Conservation (phyloP, 2,888 invertebrate species). For the Pammene aurita region DNA sequence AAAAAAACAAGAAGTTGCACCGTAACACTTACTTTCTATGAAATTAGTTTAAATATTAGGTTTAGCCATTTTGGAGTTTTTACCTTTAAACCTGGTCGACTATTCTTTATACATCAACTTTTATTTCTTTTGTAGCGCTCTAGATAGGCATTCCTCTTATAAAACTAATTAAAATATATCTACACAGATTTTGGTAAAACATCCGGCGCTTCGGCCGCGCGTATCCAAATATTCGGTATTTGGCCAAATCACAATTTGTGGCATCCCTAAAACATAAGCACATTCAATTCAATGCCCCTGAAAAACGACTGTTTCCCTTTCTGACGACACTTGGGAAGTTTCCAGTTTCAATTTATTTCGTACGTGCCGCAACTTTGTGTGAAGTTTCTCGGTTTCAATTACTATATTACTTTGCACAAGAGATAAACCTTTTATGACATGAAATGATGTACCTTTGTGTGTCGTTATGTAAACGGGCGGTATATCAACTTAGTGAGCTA, state of each 20-base stretch:
- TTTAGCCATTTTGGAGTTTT: too few relatives aligned
- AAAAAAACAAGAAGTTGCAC: too few relatives aligned
- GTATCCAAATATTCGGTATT: neutral
- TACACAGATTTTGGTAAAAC: too few relatives aligned
- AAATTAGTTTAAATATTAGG: too few relatives aligned
- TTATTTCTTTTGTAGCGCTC: too few relatives aligned
- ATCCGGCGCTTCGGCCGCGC: neutral
- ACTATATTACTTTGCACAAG: conserved; percentile 29
- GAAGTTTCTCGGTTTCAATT: conserved; percentile 37
- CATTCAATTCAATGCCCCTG: conserved; percentile 33
- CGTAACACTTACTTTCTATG: too few relatives aligned
- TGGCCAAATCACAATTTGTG: neutral
- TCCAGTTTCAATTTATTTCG: conserved; percentile 39
- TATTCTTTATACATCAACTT: too few relatives aligned
- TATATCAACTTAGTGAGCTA: conserved; percentile 30
- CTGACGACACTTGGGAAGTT: conserved; percentile 28
- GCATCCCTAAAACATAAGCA: conserved; percentile 22
- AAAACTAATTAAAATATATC: too few relatives aligned
- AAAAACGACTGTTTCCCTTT: conserved; percentile 31
- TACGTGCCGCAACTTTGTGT: conserved; percentile 29
- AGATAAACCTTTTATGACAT: conserved; percentile 22
- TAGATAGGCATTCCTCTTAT: too few relatives aligned
- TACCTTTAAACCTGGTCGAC: too few relatives aligned
- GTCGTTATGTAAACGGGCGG: conserved; percentile 18
- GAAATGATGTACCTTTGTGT: conserved; percentile 34